A percentile compares a stretch with the other conserved stretches of the same genome.
Evolutionary conservation across 2,888 invertebrate genomes (phyloP).

Genomic region (Calameuta pallipes): DNA sequence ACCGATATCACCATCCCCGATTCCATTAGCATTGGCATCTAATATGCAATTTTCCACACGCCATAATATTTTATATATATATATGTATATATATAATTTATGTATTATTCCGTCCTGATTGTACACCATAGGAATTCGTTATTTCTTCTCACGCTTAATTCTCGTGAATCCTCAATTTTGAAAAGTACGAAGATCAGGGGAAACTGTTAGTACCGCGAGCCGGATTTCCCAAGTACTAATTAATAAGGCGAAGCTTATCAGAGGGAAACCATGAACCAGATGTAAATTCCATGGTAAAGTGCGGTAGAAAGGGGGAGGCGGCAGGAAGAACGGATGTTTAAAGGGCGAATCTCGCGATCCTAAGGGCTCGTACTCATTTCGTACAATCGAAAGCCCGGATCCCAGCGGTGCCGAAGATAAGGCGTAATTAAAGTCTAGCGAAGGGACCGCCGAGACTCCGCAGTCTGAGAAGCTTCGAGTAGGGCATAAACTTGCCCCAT

Average conservation of each 20-base stretch:
- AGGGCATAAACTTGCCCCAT: conserved; percentile 35
- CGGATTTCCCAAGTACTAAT: not conserved
- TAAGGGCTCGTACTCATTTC: not conserved
- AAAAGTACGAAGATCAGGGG: not conserved
- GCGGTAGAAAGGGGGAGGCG: conserved; percentile 24
- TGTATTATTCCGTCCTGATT: not conserved
- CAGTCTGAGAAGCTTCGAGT: conserved; percentile 10
- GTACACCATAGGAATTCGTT: not conserved
- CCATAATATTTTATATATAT: not conserved
- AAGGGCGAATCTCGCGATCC: not conserved
- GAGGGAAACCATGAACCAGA: not conserved
- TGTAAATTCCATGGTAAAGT: conserved; percentile 39
- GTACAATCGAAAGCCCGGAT: conserved; percentile 2
- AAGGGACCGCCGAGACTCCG: not conserved
- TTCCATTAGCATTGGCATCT: not conserved
- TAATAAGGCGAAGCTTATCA: not conserved
- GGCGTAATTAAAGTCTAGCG: conserved; percentile 39
- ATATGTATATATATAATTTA: not conserved
- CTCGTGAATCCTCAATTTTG: not conserved
- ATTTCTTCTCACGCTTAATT: not conserved
- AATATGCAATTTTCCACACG: not conserved
- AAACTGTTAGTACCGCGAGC: not conserved
- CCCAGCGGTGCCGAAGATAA: conserved; percentile 23
- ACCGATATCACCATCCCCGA: conserved; percentile 9
- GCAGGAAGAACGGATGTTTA: not conserved